Percentiles rank a stretch among this genome's conserved stretches.
These are phyloP conservation scores for Cynocephalus volans DNA, from an alignment of 2,113 vertebrate species.

Conservation along the genomic window DNA sequence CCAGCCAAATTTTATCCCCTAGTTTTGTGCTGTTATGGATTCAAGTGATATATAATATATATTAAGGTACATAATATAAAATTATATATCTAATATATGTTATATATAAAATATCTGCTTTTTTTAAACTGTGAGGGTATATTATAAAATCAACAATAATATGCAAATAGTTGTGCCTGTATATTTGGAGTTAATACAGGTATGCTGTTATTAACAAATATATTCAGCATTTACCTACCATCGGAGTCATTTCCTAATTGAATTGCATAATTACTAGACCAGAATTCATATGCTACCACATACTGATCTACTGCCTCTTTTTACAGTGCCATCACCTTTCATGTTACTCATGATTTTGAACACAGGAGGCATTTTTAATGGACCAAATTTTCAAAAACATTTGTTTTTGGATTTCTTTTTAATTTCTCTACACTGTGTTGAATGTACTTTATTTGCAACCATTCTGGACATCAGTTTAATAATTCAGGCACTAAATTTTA, in stretches of 20 bases:
- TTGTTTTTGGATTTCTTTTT: conserved; percentile 74
- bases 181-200: conserved; percentile 73
- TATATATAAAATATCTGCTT: conserved; percentile 77
- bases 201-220: conserved; percentile 80
- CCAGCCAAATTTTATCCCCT: neutral
- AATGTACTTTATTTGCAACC: conserved; percentile 79
- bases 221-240: conserved; percentile 79
- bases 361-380: conserved; percentile 82
- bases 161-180: conserved; percentile 83
- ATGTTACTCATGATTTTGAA: conserved; percentile 74
- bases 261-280: conserved; percentile 71
- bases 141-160: conserved; percentile 76
- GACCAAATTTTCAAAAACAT: conserved; percentile 87
- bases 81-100: conserved; percentile 78
- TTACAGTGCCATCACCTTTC: conserved; percentile 79
- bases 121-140: conserved; percentile 66
- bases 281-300: conserved; percentile 70
- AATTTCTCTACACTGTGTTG: conserved; percentile 74
- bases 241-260: conserved; percentile 84
- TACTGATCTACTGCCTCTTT: conserved; percentile 75
- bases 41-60: conserved; percentile 80
- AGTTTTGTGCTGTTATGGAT: conserved; percentile 81
- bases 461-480: conserved; percentile 68
- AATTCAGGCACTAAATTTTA: conserved; percentile 90
- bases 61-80: conserved; percentile 66